phyloP scores from a whole-genome alignment of 2,113 vertebrate genomes.

The Xiphorhynchus elegans region DNA sequence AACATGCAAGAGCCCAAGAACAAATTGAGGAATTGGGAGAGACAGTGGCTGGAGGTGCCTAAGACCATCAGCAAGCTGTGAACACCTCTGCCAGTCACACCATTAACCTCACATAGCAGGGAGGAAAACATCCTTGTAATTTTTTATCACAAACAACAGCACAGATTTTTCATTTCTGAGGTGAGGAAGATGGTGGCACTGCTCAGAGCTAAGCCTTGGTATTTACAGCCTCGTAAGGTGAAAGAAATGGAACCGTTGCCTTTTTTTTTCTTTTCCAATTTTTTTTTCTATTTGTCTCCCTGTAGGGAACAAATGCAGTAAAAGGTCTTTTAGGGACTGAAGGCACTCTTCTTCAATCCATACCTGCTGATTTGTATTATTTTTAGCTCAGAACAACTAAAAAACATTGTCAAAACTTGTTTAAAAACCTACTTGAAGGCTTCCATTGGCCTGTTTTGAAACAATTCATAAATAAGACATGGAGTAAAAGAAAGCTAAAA shows the following conservation, averaged over 20 bases:
- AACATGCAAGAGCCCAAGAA: not conserved
- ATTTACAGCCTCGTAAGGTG: not conserved
- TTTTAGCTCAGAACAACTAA: conserved; percentile 20
- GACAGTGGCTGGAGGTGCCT: not conserved
- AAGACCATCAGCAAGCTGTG: not conserved
- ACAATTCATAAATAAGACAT: conserved; percentile 20
- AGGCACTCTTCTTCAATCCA: not conserved
- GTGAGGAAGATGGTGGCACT: not conserved
- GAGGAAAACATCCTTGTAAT: not conserved
- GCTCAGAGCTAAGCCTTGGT: not conserved
- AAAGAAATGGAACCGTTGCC: not conserved
- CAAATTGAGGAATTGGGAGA: fast-evolving
- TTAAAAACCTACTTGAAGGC: conserved; percentile 16
- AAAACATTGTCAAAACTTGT: conserved; percentile 44
- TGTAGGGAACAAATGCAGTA: not conserved
- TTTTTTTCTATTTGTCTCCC: not conserved
- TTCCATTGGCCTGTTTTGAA: conserved; percentile 28
- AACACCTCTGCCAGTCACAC: not conserved
- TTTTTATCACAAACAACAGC: not conserved
- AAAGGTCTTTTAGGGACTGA: not conserved
- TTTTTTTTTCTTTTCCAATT: not conserved
- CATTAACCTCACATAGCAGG: not conserved
- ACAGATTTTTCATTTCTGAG: not conserved
- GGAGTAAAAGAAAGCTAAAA: conserved; percentile 8
- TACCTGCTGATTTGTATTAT: conserved; percentile 16